Evolutionary conservation across 2,888 invertebrate genomes (phyloP), one percentile per base, ranked within the genome.

Genomic region (Brachypalpus laphriformis): DNA sequence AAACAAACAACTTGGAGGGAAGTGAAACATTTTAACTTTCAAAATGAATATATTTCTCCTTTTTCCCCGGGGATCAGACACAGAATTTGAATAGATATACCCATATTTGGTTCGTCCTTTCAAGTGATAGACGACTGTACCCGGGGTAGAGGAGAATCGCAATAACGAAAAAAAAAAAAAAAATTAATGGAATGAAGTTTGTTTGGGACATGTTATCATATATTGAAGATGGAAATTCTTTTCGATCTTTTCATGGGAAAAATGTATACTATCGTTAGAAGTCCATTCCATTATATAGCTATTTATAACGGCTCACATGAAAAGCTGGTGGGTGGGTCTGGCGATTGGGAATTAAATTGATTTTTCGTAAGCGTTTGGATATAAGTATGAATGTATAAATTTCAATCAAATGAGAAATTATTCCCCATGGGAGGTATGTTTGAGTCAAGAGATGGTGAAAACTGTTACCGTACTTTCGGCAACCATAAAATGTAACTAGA

Each of bases 41-140:
- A 76, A 75, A 76, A 70, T 63, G 63, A 82, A 68, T 75, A 68
- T 59, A 14, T 34, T 16, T 47, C 6, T 54, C 31, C 59, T 18
- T 34, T 34, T 49, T 9, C 34, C 47, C 28, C 22, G 8, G 28
- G 31, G 37, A 56, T 56, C 57, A 66, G 34, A 66, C 25, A 31
- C 16, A 45, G 16, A 57, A 57, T 70, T 71, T 59, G 37, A 71
- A 59, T 71, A 49, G 16, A 57, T 16, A 9, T 34, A 47, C 8
- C 25, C 6, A 14, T 57, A 37, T 57, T 45, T 28, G 28, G 51
- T 25, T 54, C n/a, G 40, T 16, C 51, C 28, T 40, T 68, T 42
- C 8, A 40, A 54, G 54, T 54, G 68, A 45, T 31, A 56, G 45
- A 57, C 16, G 20, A 45, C 37, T 40, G 54, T 42, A 18, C 42